phyloP scores from a whole-genome alignment of 2,888 invertebrate genomes.

The Acholoe squamosa region DNA sequence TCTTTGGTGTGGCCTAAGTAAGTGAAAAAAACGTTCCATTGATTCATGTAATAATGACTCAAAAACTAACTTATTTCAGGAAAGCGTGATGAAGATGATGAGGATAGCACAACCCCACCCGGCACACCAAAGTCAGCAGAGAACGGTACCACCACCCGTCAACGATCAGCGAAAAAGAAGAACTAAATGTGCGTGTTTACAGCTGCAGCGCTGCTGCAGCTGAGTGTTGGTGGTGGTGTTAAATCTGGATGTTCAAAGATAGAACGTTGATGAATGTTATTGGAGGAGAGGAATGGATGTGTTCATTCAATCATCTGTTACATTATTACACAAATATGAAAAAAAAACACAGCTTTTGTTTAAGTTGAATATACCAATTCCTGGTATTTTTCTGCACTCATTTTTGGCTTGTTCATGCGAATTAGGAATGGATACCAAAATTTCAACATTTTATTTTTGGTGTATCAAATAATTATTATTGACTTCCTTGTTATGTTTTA shows the following conservation, averaged over 20 bases:
- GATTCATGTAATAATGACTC: no score
- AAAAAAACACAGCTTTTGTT: background rate
- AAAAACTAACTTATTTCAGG: conserved; percentile 18
- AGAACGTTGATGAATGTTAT: background rate
- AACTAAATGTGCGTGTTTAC: background rate
- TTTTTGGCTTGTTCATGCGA: no score
- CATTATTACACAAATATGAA: conserved; percentile 7
- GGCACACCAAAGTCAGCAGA: conserved; percentile 51
- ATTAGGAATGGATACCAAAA: no score
- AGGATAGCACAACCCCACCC: conserved; percentile 28
- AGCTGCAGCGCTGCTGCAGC: background rate
- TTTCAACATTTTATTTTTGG: no score
- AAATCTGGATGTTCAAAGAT: background rate
- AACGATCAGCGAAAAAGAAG: conserved; percentile 53
- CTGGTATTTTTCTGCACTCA: no score
- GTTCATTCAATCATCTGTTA: conserved; percentile 29
- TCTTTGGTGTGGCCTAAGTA: no score
- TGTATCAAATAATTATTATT: no score
- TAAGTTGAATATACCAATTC: background rate
- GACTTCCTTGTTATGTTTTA: no score
- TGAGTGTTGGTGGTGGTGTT: conserved; percentile 23
- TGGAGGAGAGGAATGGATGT: background rate
- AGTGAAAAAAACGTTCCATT: no score
- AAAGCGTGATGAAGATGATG: conserved; percentile 60
- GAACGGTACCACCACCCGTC: conserved; percentile 52